A percentile compares a stretch with the other conserved stretches of the same genome.
These are phyloP conservation scores for Dynastes tityus DNA, from an alignment of 2,888 invertebrate species.

Conservation along the genomic window DNA sequence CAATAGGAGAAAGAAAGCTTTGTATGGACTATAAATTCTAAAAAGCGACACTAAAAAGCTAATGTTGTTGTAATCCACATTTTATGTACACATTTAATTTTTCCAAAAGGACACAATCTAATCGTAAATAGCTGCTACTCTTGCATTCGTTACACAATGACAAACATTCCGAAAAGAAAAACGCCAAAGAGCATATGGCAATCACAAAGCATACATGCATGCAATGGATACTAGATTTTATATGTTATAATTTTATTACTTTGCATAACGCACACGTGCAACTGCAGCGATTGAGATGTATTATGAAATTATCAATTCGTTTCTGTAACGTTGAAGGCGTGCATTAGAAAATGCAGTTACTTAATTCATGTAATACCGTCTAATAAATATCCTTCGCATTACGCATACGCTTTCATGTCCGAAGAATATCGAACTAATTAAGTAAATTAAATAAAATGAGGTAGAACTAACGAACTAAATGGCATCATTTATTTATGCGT, in stretches of 20 bases:
- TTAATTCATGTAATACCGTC: constrained; percentile 24
- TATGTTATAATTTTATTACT: constrained; percentile 47
- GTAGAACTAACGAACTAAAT: constrained; percentile 25
- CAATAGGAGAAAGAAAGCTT: too few relatives aligned
- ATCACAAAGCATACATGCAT: constrained; percentile 23
- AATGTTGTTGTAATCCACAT: too few relatives aligned
- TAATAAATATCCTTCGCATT: constrained; percentile 39
- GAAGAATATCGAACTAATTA: constrained; percentile 36
- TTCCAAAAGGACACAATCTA: neutral
- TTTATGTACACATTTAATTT: too few relatives aligned
- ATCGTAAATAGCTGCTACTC: neutral
- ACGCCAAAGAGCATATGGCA: constrained; percentile 28
- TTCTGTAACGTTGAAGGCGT: constrained; percentile 34
- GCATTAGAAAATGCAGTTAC: constrained; percentile 43
- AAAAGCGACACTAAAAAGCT: too few relatives aligned
- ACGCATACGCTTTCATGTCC: constrained; percentile 28
- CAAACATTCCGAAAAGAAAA: constrained; percentile 5
- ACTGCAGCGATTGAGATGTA: constrained; percentile 44
- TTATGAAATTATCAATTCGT: constrained; percentile 47
- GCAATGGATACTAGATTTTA: constrained; percentile 24
- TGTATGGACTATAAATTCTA: too few relatives aligned
- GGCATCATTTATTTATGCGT: constrained; percentile 27
- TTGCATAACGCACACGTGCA: constrained; percentile 43
- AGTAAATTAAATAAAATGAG: constrained; percentile 24
- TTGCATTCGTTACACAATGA: constrained; percentile 26